Conservation (phyloP, 2,888 invertebrate genomes). For the Rotaria macrura region DNA sequence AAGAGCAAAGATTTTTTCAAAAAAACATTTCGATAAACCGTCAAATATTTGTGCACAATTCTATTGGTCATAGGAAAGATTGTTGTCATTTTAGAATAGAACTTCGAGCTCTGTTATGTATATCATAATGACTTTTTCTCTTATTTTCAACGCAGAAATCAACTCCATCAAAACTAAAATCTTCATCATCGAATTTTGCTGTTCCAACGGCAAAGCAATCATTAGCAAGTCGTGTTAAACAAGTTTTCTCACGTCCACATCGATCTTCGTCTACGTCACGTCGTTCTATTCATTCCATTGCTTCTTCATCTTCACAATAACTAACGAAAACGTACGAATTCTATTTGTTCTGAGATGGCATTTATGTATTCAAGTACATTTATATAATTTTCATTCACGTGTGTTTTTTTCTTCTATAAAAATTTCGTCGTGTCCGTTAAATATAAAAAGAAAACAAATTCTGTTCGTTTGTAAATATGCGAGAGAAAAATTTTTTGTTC, state of each 20-base stretch:
- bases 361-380: neutral
- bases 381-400: neutral
- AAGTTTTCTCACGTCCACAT: neutral
- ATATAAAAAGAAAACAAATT: neutral
- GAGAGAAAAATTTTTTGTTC: neutral
- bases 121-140: no score
- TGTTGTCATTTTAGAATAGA: no score
- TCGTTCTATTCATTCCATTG: neutral
- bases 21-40: no score
- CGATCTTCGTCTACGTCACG: neutral
- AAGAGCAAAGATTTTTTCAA: no score
- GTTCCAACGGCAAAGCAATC: neutral
- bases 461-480: neutral
- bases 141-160: neutral
- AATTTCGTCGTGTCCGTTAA: neutral
- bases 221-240: neutral
- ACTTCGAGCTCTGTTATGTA: no score
- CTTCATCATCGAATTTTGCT: neutral
- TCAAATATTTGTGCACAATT: no score
- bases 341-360: neutral
- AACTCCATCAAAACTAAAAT: neutral
- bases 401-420: neutral
- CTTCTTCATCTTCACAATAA: neutral
- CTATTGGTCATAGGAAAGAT: no score
- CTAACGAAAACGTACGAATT: neutral